Conservation (phyloP, 2,888 invertebrate species). For the Willowsia nigromaculata region DNA sequence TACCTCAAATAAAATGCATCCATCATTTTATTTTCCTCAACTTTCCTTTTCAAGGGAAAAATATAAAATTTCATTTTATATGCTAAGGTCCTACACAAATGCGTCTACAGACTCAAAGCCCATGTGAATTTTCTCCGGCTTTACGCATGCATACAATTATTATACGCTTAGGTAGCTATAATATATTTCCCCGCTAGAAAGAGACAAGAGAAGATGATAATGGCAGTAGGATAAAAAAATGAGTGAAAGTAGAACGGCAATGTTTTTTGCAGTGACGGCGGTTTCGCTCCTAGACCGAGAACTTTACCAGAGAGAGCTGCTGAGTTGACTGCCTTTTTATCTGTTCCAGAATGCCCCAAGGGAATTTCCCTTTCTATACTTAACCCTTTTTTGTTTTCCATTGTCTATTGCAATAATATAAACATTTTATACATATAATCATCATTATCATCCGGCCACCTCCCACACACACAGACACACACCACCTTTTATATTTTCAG, state of each 20-base stretch:
- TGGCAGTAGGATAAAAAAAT: neutral
- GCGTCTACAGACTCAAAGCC: too few species aligned
- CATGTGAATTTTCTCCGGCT: too few species aligned
- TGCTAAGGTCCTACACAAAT: too few species aligned
- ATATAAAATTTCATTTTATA: neutral
- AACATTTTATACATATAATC: neutral
- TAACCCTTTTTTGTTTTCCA: neutral
- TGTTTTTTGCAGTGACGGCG: neutral
- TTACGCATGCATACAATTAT: too few species aligned
- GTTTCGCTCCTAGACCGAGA: too few species aligned
- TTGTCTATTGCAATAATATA: neutral
- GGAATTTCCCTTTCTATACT: neutral
- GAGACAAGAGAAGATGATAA: neutral
- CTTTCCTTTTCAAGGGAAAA: neutral
- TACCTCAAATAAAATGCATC: neutral
- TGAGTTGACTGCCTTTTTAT: neutral
- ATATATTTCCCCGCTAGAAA: neutral
- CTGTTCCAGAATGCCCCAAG: neutral
- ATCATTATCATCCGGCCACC: neutral
- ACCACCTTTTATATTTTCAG: neutral
- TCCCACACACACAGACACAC: neutral
- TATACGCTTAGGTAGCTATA: neutral
- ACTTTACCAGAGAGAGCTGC: neutral
- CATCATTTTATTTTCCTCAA: slow-evolving; percentile 30
- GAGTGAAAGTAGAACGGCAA: neutral